These are phyloP conservation scores for Drosophila mayri DNA, from an alignment of 1,140 invertebrate genomes.

Conservation along the genomic window DNA sequence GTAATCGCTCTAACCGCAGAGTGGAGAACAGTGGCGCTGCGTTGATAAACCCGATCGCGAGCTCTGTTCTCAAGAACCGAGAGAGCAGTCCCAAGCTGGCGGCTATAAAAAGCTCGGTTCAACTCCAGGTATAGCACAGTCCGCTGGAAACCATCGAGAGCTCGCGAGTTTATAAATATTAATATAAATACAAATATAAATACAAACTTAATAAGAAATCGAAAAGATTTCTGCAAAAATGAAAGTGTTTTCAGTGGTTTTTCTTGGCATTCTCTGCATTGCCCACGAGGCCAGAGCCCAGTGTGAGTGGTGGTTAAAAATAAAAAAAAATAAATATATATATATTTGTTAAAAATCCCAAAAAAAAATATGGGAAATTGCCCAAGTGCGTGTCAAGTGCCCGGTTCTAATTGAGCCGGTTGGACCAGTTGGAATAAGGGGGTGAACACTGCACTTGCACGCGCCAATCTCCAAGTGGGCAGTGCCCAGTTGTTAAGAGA, in stretches of 20 bases:
- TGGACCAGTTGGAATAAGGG: constrained; percentile 21
- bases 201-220: neutral
- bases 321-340: too few species aligned
- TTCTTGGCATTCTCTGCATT: constrained; percentile 28
- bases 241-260: constrained; percentile 37
- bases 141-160: neutral
- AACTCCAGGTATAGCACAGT: constrained; percentile 36
- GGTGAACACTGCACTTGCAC: constrained; percentile 21
- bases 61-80: constrained; percentile 25
- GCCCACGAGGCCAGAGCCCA: constrained; percentile 34
- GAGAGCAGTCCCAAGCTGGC: constrained; percentile 11
- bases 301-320: constrained; percentile 14
- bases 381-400: constrained; percentile 24
- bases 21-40: constrained; percentile 30
- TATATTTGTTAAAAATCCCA: too few species aligned
- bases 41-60: constrained; percentile 31
- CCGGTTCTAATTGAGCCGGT: constrained; percentile 44
- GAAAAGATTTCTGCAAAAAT: constrained; percentile 27
- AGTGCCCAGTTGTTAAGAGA: constrained; percentile 19
- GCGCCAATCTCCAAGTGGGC: constrained; percentile 30
- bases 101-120: constrained; percentile 31
- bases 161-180: constrained; percentile 13
- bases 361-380: constrained; percentile 18
- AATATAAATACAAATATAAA: neutral
- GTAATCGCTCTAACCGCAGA: constrained; percentile 42